Evolutionary conservation across 2,888 invertebrate species (phyloP).

Genomic region (Oasisia sp.): DNA sequence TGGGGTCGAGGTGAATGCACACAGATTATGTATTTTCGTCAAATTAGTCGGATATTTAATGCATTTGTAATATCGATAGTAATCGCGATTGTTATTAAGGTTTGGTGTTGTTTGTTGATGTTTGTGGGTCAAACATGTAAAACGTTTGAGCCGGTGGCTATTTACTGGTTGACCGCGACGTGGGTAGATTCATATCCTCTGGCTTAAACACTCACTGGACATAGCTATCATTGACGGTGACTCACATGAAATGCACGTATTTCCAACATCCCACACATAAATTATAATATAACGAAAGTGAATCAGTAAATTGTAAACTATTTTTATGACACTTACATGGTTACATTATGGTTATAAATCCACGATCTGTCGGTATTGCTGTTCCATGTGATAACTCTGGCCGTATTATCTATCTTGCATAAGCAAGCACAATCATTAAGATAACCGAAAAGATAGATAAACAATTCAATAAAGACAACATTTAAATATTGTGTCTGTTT

Average conservation of each 20-base stretch:
- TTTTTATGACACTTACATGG: background rate
- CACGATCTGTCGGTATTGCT: background rate
- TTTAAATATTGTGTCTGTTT: background rate
- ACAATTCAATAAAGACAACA: background rate
- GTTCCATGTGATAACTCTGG: background rate
- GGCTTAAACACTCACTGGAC: background rate
- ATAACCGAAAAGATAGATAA: background rate
- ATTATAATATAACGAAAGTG: background rate
- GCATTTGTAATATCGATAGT: background rate
- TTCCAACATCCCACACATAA: background rate
- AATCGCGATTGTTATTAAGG: too few relatives aligned
- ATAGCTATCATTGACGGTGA: background rate
- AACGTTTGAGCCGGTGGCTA: too few relatives aligned
- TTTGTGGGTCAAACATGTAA: background rate
- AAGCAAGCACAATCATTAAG: background rate
- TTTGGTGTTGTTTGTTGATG: background rate
- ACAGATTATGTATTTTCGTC: background rate
- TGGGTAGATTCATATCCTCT: background rate
- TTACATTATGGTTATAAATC: background rate
- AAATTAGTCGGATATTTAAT: background rate
- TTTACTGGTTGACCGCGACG: too few relatives aligned
- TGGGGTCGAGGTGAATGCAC: background rate
- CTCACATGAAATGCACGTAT: background rate
- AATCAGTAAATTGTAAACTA: background rate
- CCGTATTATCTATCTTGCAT: background rate